These are phyloP conservation scores for Passerina amoena DNA, from an alignment of 2,113 vertebrate species.

Conservation along the genomic window DNA sequence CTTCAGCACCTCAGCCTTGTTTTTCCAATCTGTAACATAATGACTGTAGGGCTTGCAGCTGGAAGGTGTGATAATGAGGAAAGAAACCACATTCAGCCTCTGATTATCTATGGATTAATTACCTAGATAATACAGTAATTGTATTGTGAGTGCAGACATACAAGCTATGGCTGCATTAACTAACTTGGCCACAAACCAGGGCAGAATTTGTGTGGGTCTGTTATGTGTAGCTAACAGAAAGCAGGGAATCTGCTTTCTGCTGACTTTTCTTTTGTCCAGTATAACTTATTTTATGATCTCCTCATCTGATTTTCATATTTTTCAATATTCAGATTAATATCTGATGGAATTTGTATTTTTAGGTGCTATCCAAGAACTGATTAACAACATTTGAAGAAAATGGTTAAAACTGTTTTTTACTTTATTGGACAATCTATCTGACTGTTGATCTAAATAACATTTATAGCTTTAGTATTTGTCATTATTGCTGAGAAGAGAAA, in stretches of 20 bases:
- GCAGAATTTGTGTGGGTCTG: background rate
- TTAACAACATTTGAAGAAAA: background rate
- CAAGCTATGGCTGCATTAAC: background rate
- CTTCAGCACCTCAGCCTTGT: background rate
- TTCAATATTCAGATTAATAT: background rate
- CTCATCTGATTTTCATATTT: background rate
- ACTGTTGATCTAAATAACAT: background rate
- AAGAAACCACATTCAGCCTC: background rate
- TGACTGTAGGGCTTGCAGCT: background rate
- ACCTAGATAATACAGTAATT: background rate
- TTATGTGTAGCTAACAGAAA: background rate
- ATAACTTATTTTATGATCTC: background rate
- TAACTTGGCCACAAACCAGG: background rate
- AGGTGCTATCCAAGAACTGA: background rate
- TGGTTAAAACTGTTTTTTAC: background rate
- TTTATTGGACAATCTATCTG: background rate
- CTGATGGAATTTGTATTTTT: background rate
- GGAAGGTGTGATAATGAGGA: background rate
- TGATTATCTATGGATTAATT: slow-evolving; percentile 2
- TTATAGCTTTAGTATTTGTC: background rate
- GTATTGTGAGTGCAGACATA: background rate
- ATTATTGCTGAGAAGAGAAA: background rate
- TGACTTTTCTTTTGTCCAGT: background rate
- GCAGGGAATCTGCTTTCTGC: background rate
- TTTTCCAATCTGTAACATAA: background rate